Conservation (phyloP, 2,797 vertebrate genomes). For the Taenioides sp. region DNA sequence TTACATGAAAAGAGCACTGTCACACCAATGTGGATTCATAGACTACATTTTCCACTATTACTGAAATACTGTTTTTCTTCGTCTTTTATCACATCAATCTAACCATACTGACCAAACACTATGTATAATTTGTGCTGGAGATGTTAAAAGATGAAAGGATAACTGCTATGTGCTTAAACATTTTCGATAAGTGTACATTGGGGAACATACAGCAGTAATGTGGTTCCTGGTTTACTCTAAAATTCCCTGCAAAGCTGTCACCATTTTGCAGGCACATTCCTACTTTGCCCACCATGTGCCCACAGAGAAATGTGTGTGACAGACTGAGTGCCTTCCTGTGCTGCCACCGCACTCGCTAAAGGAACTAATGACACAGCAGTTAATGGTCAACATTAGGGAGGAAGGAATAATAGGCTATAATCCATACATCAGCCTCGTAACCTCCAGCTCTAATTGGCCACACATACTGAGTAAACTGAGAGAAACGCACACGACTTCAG, state of each 20-base stretch:
- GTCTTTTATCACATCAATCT: not conserved
- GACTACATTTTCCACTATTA: constrained; percentile 7
- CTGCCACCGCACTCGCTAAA: constrained; percentile 70
- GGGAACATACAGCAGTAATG: constrained; percentile 27
- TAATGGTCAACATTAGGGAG: constrained; percentile 74
- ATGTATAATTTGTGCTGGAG: not conserved
- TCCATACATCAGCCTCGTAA: constrained; percentile 77
- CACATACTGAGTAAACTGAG: constrained; percentile 71
- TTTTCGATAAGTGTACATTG: not conserved
- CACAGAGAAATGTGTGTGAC: constrained; percentile 60
- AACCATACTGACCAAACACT: not conserved
- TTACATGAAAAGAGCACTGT: constrained; percentile 56
- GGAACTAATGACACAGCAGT: constrained; percentile 73
- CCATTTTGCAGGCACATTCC: constrained; percentile 53
- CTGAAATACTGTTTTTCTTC: not conserved
- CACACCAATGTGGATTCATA: constrained; percentile 28
- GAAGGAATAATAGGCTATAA: constrained; percentile 75
- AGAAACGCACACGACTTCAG: constrained; percentile 49
- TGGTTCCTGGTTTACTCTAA: constrained; percentile 48
- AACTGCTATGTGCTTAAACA: not conserved
- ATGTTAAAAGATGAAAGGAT: not conserved
- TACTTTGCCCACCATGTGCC: constrained; percentile 35
- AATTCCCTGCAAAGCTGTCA: constrained; percentile 49
- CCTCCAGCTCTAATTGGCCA: constrained; percentile 79
- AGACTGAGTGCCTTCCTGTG: constrained; percentile 68